Percentiles rank a stretch among this genome's conserved stretches.
Conservation (phyloP, 2,888 invertebrate species). For the Ornithoptera alexandrae region DNA sequence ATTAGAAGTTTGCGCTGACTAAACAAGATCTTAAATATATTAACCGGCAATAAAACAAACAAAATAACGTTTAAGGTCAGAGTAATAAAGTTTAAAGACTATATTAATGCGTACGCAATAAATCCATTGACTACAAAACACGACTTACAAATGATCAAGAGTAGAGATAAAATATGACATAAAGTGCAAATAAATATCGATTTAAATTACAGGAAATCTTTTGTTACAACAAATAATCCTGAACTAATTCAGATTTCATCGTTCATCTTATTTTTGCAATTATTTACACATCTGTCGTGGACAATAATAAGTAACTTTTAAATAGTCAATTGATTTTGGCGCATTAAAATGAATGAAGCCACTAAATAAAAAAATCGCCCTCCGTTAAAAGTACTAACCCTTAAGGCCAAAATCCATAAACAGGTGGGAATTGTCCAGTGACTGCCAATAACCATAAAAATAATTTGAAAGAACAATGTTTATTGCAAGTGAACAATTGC, state of each 20-base stretch:
- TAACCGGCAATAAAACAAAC: not conserved
- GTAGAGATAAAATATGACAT: not conserved
- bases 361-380: not conserved
- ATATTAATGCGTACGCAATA: slow-evolving; percentile 1
- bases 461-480: slow-evolving; percentile 44
- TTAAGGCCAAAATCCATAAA: slow-evolving; percentile 17
- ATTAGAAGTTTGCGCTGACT: not conserved
- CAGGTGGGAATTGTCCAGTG: slow-evolving; percentile 28
- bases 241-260: no score
- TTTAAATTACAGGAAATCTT: not conserved
- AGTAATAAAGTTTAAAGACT: not conserved
- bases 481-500: slow-evolving; percentile 39
- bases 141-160: not conserved
- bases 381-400: not conserved
- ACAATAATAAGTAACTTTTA: no score
- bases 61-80: not conserved
- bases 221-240: not conserved
- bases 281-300: no score
- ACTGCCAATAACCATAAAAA: slow-evolving; percentile 54
- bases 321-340: not conserved
- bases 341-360: not conserved
- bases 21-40: not conserved
- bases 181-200: not conserved
- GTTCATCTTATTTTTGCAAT: no score
- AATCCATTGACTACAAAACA: not conserved